A percentile compares a stretch with the other conserved stretches of the same genome.
phyloP scores from a whole-genome alignment of 2,888 invertebrate genomes.

The Ctenicera cuprea region DNA sequence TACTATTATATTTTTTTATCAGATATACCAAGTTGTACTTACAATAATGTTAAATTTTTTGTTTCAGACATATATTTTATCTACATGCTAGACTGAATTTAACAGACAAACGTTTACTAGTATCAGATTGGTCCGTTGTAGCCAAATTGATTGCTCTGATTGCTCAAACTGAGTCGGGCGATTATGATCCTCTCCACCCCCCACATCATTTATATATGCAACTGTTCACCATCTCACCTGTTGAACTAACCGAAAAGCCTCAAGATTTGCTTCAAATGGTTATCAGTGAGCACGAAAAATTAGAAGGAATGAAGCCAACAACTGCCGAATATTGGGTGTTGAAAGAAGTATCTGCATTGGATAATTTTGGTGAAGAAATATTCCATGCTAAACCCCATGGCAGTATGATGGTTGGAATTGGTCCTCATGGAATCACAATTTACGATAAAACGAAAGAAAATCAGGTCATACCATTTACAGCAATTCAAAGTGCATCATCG shows the following conservation, averaged over 20 bases:
- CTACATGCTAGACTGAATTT: constrained; percentile 88
- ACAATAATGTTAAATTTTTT: no score
- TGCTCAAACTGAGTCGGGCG: constrained; percentile 85
- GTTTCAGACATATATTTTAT: constrained; percentile 86
- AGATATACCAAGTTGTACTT: no score
- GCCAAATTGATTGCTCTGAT: constrained; percentile 85
- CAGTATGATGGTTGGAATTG: constrained; percentile 76
- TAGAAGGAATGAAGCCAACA: constrained; percentile 78
- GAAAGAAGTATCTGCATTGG: constrained; percentile 86
- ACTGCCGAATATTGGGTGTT: constrained; percentile 90
- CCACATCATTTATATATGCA: constrained; percentile 79
- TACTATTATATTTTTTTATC: no score
- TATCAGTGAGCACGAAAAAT: constrained; percentile 78
- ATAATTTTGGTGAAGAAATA: constrained; percentile 89
- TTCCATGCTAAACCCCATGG: constrained; percentile 82
- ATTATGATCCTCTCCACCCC: constrained; percentile 79
- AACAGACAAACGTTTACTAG: constrained; percentile 82
- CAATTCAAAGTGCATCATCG: constrained; percentile 87
- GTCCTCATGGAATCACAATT: constrained; percentile 88
- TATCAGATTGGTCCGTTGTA: constrained; percentile 81
- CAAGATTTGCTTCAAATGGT: constrained; percentile 79
- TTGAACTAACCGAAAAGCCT: constrained; percentile 76
- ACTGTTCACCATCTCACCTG: constrained; percentile 78
- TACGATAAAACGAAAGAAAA: constrained; percentile 81
- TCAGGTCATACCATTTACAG: constrained; percentile 87